These are phyloP conservation scores for Nymphicus hollandicus DNA, from an alignment of 2,113 vertebrate species.

Conservation along the genomic window DNA sequence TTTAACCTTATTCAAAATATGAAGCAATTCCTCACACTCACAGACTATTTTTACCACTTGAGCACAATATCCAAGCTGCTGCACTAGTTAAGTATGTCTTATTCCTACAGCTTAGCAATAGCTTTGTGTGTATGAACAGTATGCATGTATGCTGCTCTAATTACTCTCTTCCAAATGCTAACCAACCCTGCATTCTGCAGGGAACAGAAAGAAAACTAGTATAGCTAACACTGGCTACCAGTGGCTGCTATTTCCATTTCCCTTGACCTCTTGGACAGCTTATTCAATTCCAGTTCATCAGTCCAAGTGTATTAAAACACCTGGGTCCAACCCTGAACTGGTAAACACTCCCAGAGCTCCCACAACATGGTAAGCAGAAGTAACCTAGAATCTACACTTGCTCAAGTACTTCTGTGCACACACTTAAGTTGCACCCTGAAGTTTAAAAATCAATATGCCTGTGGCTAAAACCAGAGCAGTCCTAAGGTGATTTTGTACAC, in stretches of 20 bases:
- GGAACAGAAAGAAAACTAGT: background rate
- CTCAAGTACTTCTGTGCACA: background rate
- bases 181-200: background rate
- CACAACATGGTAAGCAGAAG: accelerated
- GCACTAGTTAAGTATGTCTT: background rate
- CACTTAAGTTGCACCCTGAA: background rate
- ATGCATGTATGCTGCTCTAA: accelerated
- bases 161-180: background rate
- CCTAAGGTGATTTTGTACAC: background rate
- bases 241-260: background rate
- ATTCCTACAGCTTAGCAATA: background rate
- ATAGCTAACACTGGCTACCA: background rate
- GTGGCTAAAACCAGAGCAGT: background rate
- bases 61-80: background rate
- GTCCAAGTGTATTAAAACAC: background rate
- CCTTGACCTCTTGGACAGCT: background rate
- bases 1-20: background rate
- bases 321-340: background rate
- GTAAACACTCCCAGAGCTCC: background rate
- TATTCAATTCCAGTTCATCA: background rate
- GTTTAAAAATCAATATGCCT: background rate
- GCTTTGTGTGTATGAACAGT: background rate
- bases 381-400: background rate
- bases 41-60: background rate
- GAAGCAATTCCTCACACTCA: background rate